phyloP scores from a whole-genome alignment of 92 coral and sea anemone species.

The Palythoa heliodiscus region DNA sequence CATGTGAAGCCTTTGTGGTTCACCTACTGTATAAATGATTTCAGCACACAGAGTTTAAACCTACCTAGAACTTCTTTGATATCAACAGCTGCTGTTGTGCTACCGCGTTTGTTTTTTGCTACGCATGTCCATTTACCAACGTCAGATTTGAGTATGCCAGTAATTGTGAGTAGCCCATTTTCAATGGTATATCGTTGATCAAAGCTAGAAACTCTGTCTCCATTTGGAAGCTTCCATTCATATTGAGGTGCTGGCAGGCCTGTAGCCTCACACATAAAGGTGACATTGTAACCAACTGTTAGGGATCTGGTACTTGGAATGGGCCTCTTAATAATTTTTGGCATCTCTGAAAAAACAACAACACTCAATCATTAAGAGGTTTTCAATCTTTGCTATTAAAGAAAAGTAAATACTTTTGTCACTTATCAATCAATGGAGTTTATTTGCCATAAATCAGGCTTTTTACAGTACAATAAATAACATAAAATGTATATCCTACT shows the following conservation, averaged over 20 bases:
- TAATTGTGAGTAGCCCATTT: constrained; percentile 3
- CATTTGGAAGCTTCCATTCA: constrained; percentile 29
- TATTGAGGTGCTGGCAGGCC: constrained; percentile 14
- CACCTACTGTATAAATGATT: no score
- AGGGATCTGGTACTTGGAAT: constrained; percentile 2
- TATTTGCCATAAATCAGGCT: no score
- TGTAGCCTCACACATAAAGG: constrained; percentile 4
- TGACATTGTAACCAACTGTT: constrained; percentile 25
- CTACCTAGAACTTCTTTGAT: constrained; percentile 4
- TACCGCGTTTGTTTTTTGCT: constrained; percentile 11
- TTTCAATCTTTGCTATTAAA: background rate
- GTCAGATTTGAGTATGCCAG: background rate
- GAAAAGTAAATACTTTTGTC: no score
- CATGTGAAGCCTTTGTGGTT: no score
- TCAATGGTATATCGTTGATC: constrained; percentile 10
- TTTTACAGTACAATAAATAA: no score
- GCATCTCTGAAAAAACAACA: background rate
- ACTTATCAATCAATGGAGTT: no score
- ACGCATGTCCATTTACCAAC: constrained; percentile 24
- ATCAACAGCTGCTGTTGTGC: background rate
- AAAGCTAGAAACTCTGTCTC: background rate
- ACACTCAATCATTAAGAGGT: background rate
- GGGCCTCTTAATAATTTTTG: background rate
- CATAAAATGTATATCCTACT: no score
- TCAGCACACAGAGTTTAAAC: no score